Conservation (phyloP, 2,888 invertebrate species). For the Mythimna loreyi region DNA sequence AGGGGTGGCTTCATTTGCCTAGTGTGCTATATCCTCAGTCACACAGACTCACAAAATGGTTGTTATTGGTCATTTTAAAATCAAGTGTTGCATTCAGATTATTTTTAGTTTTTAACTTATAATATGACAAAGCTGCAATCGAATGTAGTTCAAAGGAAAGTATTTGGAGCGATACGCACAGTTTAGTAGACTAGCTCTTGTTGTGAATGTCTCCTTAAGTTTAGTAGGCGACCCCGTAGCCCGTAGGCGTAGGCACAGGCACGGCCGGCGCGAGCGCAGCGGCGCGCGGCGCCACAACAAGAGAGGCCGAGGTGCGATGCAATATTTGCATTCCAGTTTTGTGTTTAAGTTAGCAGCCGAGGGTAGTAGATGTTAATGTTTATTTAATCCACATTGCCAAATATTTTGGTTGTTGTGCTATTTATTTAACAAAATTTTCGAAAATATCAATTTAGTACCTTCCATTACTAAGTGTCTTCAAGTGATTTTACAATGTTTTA, state of each 20-base stretch:
- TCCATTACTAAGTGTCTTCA: conserved; percentile 87
- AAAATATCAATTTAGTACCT: conserved; percentile 89
- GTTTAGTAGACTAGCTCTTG: conserved; percentile 80
- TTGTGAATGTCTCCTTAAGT: conserved; percentile 79
- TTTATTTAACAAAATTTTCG: conserved; percentile 85
- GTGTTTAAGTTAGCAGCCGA: conserved; percentile 87
- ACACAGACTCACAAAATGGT: conserved; percentile 86
- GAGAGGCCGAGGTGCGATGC: conserved; percentile 88
- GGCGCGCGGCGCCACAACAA: conserved; percentile 62
- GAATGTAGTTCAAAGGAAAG: conserved; percentile 87
- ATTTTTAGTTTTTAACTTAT: conserved; percentile 85
- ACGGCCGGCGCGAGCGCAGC: conserved; percentile 11
- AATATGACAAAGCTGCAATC: conserved; percentile 86
- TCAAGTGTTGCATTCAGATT: conserved; percentile 89
- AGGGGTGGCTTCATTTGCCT: conserved; percentile 74
- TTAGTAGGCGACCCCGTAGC: conserved; percentile 70
- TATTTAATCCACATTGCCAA: conserved; percentile 89
- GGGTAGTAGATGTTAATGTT: conserved; percentile 86
- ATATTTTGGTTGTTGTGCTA: conserved; percentile 90
- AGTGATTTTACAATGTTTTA: conserved; percentile 87
- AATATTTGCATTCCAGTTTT: conserved; percentile 91
- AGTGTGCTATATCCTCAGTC: conserved; percentile 87
- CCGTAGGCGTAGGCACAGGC: conserved; percentile 34
- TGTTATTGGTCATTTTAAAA: conserved; percentile 87
- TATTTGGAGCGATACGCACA: conserved; percentile 89